These are phyloP conservation scores for Nemotelus nigrinus DNA, from an alignment of 2,888 invertebrate genomes.

Conservation along the genomic window DNA sequence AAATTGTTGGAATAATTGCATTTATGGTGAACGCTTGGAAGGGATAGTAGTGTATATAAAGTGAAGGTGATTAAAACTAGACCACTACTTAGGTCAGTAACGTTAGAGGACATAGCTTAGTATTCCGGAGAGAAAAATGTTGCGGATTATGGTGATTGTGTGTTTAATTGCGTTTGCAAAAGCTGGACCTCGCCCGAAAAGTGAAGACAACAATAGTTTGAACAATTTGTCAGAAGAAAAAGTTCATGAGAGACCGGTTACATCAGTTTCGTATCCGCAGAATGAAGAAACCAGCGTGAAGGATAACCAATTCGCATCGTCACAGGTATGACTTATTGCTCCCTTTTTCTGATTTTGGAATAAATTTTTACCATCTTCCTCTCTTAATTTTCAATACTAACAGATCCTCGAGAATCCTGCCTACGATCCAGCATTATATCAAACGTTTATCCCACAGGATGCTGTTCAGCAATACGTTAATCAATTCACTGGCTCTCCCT, in stretches of 20 bases:
- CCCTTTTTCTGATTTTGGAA: background rate
- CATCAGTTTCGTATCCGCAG: background rate
- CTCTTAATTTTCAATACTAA: background rate
- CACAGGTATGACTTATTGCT: constrained; percentile 40
- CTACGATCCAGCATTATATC: constrained; percentile 57
- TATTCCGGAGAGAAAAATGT: constrained; percentile 6
- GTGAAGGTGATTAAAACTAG: constrained; percentile 3
- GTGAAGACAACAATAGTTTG: background rate
- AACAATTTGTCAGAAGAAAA: background rate
- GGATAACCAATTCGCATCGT: constrained; percentile 46
- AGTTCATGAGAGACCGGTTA: constrained; percentile 14
- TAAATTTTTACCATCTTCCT: background rate
- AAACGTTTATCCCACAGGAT: constrained; percentile 60
- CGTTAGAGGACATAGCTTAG: background rate
- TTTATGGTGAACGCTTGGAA: background rate
- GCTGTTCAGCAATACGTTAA: constrained; percentile 62
- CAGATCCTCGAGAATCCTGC: constrained; percentile 54
- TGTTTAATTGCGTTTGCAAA: constrained; percentile 9
- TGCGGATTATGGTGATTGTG: constrained; percentile 3
- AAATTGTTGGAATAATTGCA: background rate
- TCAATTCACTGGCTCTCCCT: constrained; percentile 56
- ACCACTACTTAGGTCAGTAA: constrained; percentile 1
- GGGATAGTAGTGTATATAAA: constrained; percentile 25
- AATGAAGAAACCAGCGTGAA: constrained; percentile 37
- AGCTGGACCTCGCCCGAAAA: constrained; percentile 14